Evolutionary conservation across 2,113 vertebrate species (phyloP).

Genomic region (Sciurus niger): DNA sequence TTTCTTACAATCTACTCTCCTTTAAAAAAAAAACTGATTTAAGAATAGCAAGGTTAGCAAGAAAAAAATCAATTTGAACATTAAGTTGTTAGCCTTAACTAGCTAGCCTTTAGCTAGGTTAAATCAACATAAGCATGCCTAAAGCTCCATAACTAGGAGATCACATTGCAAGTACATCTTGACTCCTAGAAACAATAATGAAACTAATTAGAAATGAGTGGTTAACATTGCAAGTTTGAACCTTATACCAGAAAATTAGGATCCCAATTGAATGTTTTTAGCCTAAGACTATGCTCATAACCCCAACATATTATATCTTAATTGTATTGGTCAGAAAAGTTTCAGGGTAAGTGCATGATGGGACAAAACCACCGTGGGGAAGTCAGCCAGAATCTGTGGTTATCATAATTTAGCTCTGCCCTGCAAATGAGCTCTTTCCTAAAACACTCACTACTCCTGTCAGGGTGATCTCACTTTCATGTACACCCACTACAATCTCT

Average conservation of each 20-base stretch:
- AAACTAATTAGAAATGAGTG: slow-evolving; percentile 47
- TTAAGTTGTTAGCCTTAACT: slow-evolving; percentile 15
- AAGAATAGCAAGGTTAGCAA: neutral
- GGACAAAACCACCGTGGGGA: neutral
- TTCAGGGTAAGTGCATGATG: neutral
- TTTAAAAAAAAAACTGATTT: neutral
- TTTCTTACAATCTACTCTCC: neutral
- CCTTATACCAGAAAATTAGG: neutral
- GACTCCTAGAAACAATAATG: neutral
- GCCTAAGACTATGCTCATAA: neutral
- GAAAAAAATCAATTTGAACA: slow-evolving; percentile 47
- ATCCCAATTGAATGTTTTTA: neutral
- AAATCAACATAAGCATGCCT: neutral
- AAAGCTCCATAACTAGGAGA: neutral
- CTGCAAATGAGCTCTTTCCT: neutral
- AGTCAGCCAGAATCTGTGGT: neutral
- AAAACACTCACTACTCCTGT: neutral
- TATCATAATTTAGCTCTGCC: neutral
- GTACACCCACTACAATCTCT: neutral
- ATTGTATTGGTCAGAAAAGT: neutral
- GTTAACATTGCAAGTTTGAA: neutral
- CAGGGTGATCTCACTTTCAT: neutral
- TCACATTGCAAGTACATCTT: neutral
- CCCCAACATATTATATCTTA: neutral
- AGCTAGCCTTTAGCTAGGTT: neutral